phyloP scores from a whole-genome alignment of 2,888 invertebrate species.

The Dinocampus coccinellae region DNA sequence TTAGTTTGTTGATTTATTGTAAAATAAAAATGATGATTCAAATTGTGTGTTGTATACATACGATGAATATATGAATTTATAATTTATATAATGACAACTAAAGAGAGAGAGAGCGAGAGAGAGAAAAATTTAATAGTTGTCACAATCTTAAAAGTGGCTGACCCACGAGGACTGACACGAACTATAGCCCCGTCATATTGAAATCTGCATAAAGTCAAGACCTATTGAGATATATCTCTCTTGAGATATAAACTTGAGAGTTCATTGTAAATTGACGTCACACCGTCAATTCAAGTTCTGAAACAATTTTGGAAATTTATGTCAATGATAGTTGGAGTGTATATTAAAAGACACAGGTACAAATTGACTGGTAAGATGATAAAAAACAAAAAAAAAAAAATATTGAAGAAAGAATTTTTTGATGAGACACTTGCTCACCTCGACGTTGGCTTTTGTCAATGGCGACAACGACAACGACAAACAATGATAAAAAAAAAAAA shows the following conservation, averaged over 20 bases:
- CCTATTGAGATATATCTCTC: neutral
- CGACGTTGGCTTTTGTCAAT: neutral
- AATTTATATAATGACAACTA: no score
- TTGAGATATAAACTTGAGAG: neutral
- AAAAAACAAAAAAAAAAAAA: neutral
- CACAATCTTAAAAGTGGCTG: slow-evolving; percentile 9
- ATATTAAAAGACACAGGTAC: neutral
- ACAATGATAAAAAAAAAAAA: no score
- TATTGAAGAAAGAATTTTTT: neutral
- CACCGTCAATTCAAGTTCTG: neutral
- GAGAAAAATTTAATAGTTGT: neutral
- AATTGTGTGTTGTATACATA: no score
- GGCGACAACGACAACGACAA: no score
- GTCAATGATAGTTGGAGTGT: neutral
- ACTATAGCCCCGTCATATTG: slow-evolving; percentile 4
- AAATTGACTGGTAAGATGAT: no score
- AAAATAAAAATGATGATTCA: no score
- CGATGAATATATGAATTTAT: no score
- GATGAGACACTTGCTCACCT: neutral
- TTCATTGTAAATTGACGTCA: neutral
- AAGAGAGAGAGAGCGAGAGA: neutral
- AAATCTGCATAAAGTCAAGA: neutral
- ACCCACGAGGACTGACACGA: slow-evolving; percentile 6
- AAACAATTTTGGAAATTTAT: neutral
- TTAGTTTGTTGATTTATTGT: no score